These are phyloP conservation scores for Emydocephalus ijimae DNA, from an alignment of 2,113 vertebrate genomes.

Conservation along the genomic window DNA sequence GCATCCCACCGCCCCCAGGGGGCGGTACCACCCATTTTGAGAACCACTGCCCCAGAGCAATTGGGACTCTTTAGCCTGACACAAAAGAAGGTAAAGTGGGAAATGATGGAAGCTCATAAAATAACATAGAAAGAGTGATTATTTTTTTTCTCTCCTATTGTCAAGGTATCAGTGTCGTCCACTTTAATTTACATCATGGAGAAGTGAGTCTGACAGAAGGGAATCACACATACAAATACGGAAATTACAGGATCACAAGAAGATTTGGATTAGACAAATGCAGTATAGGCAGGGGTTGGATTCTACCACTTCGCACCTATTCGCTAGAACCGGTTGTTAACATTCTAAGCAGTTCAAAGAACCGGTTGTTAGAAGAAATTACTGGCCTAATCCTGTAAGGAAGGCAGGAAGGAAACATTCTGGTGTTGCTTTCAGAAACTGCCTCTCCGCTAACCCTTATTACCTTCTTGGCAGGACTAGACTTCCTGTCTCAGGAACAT, in stretches of 20 bases:
- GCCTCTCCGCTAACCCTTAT: too few species aligned
- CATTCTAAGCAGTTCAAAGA: too few species aligned
- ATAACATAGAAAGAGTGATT: neutral
- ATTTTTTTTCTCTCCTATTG: neutral
- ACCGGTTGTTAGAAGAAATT: too few species aligned
- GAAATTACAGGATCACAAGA: neutral
- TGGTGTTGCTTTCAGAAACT: too few species aligned
- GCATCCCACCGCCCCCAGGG: too few species aligned
- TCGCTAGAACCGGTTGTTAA: too few species aligned
- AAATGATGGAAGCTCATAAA: neutral
- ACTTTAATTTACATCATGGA: neutral
- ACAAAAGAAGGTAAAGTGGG: neutral
- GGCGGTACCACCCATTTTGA: too few species aligned
- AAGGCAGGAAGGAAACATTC: too few species aligned
- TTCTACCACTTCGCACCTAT: too few species aligned
- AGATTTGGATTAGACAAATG: neutral
- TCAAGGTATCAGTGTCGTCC: neutral
- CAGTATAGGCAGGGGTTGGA: neutral
- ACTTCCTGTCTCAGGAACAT: too few species aligned
- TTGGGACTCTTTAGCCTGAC: neutral
- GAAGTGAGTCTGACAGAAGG: neutral
- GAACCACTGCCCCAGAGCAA: neutral
- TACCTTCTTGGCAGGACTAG: too few species aligned
- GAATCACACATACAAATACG: neutral
- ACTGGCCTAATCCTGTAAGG: too few species aligned